phyloP scores from a whole-genome alignment of 2,888 invertebrate genomes.

The Trachelus stipa region DNA sequence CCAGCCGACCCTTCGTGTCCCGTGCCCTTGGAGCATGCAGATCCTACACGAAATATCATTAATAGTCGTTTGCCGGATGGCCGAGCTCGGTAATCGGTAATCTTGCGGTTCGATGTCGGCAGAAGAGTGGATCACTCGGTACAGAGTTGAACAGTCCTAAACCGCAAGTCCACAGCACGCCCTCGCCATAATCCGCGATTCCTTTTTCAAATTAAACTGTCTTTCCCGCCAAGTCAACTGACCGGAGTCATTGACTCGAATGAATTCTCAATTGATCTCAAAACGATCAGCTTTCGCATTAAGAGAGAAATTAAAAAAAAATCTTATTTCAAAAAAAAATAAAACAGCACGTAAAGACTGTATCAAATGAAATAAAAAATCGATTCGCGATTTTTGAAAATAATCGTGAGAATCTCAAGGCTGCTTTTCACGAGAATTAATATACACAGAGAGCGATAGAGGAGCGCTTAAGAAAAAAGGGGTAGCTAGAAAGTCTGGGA shows the following conservation, averaged over 20 bases:
- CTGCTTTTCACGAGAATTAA: slow-evolving; percentile 34
- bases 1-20: background rate
- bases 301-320: no score
- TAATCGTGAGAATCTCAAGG: background rate
- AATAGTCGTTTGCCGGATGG: slow-evolving; percentile 66
- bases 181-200: slow-evolving; percentile 28
- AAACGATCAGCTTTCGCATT: no score
- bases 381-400: background rate
- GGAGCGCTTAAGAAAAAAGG: slow-evolving; percentile 29
- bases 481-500: slow-evolving; percentile 2
- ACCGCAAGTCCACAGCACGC: slow-evolving; percentile 61
- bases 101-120: slow-evolving; percentile 50
- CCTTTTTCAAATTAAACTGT: background rate
- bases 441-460: slow-evolving; percentile 46
- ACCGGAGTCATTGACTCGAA: background rate
- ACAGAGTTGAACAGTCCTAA: slow-evolving; percentile 42
- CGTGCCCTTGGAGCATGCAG: slow-evolving; percentile 46
- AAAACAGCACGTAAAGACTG: no score
- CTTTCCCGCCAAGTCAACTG: background rate
- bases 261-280: background rate
- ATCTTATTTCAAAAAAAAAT: no score
- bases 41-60: slow-evolving; percentile 63
- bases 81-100: slow-evolving; percentile 59
- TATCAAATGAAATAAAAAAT: background rate
- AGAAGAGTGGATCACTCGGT: background rate